phyloP scores from a whole-genome alignment of 2,888 invertebrate genomes.

The Noctua fimbriata region DNA sequence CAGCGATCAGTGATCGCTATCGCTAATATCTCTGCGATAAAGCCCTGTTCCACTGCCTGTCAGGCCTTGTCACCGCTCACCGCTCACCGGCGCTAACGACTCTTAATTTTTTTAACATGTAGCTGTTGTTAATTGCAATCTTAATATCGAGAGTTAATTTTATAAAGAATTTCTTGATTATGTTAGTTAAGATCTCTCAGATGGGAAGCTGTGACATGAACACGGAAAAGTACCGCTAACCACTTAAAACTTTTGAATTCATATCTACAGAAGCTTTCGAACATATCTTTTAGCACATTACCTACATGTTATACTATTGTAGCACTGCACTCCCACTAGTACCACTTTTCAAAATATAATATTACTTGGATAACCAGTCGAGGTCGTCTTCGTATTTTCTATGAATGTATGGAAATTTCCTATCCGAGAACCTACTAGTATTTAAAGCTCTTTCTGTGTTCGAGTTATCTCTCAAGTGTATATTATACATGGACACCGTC shows the following conservation, averaged over 20 bases:
- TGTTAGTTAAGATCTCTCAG: constrained; percentile 38
- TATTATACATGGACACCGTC: constrained; percentile 48
- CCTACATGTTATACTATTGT: neutral
- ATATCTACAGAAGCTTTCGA: constrained; percentile 18
- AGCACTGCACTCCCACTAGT: neutral
- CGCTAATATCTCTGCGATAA: constrained; percentile 61
- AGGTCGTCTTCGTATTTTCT: constrained; percentile 2
- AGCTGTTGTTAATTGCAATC: constrained; percentile 63
- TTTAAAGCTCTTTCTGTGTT: constrained; percentile 47
- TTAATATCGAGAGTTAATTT: constrained; percentile 54
- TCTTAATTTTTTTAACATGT: constrained; percentile 53
- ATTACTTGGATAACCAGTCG: constrained; percentile 15
- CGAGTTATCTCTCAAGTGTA: constrained; percentile 19
- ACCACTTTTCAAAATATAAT: constrained; percentile 20
- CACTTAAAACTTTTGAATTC: constrained; percentile 25
- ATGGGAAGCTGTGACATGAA: constrained; percentile 41
- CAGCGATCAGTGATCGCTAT: constrained; percentile 52
- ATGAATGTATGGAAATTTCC: constrained; percentile 30
- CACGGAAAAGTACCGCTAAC: constrained; percentile 46
- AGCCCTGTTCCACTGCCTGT: constrained; percentile 48
- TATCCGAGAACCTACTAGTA: constrained; percentile 15
- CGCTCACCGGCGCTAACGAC: constrained; percentile 55
- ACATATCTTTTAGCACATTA: constrained; percentile 21
- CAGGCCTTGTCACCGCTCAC: constrained; percentile 58
- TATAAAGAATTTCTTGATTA: constrained; percentile 43